Evolutionary conservation across 2,888 invertebrate species (phyloP), one percentile per base, ranked within the genome.

Genomic region (Pollenia amentaria): DNA sequence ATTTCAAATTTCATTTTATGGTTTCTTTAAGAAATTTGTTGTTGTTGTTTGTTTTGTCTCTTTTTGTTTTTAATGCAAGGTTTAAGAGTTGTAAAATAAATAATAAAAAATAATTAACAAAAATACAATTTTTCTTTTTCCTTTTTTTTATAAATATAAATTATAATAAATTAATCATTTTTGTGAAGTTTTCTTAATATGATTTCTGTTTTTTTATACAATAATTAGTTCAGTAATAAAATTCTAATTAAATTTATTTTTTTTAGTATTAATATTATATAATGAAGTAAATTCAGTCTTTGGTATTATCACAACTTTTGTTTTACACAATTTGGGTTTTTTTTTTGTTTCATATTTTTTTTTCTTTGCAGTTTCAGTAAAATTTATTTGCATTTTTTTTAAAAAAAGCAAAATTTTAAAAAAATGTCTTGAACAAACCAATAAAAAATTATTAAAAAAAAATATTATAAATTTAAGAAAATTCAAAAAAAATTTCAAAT

Each of bases 281-380:
- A 88, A 88, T 87, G 90, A 92, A 92, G 91, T 90, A 91, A 92
- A 93, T 93, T 93, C 93, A 93, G 93, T 93, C 93, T 93, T 93
- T 93, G 93, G 93, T 92, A 92, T 92, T 93, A 93, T 93, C 93
- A 93, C 93, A 93, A 93, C 93, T 93, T 93, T 93, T 93, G 93
- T 92, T 92, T 84, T 92, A 92, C 93, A 92, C 93, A 92, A 92
- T 93, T 90, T 91, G 90, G 90, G 89, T 89, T 89, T 89, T 88
- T 89, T 89, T 88, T 88, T 67, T 38, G 51, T 62, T 88, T 84
- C 44, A 60, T 44, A 29, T 65, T 80, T 51, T n/a, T n/a, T 76
- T 55, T 65, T 60, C 72, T 80, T 82, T 77, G 16, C 6, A 6
- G 42, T 65, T 88, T 76, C 16, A 53, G 29, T 29, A 16, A n/a